These are phyloP conservation scores for Eristalinus sepulchralis DNA, from an alignment of 2,888 invertebrate genomes.

Conservation along the genomic window DNA sequence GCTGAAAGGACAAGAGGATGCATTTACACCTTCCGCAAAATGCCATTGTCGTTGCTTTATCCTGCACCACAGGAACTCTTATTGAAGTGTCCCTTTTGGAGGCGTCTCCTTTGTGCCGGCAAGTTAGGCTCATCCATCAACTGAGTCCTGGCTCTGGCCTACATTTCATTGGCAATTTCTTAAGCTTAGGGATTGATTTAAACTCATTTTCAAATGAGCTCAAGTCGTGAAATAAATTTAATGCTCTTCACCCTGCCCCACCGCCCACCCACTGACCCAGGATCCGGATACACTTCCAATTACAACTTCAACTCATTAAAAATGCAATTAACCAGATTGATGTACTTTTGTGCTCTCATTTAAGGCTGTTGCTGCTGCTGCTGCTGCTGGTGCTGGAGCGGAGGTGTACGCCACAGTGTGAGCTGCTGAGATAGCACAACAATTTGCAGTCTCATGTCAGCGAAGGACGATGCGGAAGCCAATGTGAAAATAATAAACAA, in stretches of 20 bases:
- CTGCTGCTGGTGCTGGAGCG: background rate
- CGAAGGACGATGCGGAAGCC: constrained; percentile 18
- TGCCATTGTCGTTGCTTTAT: constrained; percentile 16
- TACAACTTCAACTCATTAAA: constrained; percentile 57
- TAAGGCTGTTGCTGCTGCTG: background rate
- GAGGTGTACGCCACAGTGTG: background rate
- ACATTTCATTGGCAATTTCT: constrained; percentile 38
- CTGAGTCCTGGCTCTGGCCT: background rate
- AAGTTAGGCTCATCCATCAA: background rate
- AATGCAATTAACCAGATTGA: constrained; percentile 67
- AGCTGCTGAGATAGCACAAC: background rate
- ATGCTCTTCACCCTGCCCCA: background rate
- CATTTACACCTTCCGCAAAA: background rate
- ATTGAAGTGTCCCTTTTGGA: background rate
- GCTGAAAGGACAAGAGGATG: constrained; percentile 2
- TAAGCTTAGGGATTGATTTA: constrained; percentile 47
- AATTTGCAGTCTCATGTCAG: background rate
- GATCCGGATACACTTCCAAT: background rate
- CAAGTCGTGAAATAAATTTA: constrained; percentile 41
- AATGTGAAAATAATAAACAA: constrained; percentile 47
- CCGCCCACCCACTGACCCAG: background rate
- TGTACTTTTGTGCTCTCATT: constrained; percentile 37
- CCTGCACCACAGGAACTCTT: background rate
- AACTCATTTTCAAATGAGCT: constrained; percentile 51
- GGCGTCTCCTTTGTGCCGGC: background rate